A percentile compares a stretch with the other conserved stretches of the same genome.
phyloP scores from a whole-genome alignment of 2,888 invertebrate genomes.

The Selenia dentaria region DNA sequence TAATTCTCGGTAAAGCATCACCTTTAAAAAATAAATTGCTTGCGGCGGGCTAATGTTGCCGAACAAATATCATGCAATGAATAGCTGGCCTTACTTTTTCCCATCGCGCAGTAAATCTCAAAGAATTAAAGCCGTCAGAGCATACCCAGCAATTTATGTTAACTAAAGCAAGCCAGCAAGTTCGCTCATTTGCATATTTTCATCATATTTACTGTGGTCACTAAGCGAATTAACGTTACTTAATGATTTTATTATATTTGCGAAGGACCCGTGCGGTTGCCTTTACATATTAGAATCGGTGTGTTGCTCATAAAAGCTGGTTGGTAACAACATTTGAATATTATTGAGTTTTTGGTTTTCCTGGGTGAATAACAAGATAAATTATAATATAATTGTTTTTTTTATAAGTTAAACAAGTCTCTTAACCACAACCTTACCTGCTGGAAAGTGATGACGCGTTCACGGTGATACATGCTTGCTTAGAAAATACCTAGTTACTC shows the following conservation, averaged over 20 bases:
- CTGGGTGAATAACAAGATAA: too few species aligned
- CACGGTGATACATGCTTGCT: too few species aligned
- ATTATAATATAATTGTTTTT: too few species aligned
- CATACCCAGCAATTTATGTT: slow-evolving; percentile 59
- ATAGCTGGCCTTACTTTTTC: slow-evolving; percentile 1
- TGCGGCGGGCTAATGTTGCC: slow-evolving; percentile 6
- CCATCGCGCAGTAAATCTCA: slow-evolving; percentile 20
- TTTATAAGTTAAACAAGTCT: too few species aligned
- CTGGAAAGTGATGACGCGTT: too few species aligned
- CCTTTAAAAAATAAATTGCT: too few species aligned
- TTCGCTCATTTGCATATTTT: slow-evolving; percentile 71
- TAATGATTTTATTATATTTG: slow-evolving; percentile 71
- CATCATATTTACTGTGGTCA: slow-evolving; percentile 65
- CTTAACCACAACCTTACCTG: too few species aligned
- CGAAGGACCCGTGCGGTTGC: slow-evolving; percentile 45
- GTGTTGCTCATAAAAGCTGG: background rate
- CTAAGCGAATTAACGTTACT: slow-evolving; percentile 69
- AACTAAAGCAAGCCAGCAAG: slow-evolving; percentile 59
- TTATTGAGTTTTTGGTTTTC: too few species aligned
- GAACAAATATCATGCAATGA: slow-evolving; percentile 5
- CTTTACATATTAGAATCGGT: slow-evolving; percentile 33
- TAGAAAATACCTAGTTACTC: too few species aligned
- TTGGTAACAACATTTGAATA: too few species aligned
- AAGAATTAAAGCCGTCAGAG: slow-evolving; percentile 19
- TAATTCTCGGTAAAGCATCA: too few species aligned